These are phyloP conservation scores for Leptopilina boulardi DNA, from an alignment of 1,140 invertebrate genomes.

Conservation along the genomic window DNA sequence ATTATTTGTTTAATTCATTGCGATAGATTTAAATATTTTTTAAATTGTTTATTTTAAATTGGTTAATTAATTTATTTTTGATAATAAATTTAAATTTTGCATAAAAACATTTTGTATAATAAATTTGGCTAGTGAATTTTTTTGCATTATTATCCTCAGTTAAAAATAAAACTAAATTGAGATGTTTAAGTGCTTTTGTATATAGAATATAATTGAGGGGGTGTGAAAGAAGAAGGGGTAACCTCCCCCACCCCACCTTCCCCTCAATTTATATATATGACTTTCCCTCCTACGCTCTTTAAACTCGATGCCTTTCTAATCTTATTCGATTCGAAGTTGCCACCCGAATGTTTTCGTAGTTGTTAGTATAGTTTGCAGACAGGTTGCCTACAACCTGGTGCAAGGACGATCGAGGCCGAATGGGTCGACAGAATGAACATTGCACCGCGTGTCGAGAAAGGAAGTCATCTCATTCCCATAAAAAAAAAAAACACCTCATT, in stretches of 20 bases:
- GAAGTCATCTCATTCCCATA: background rate
- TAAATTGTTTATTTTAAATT: no score
- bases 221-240: background rate
- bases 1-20: no score
- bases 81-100: no score
- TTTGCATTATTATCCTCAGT: no score
- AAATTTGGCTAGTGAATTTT: no score
- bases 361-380: slow-evolving; percentile 67
- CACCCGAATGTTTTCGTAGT: slow-evolving; percentile 68
- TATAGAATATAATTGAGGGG: background rate
- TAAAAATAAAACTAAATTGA: no score
- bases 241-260: no score
- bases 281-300: slow-evolving; percentile 71
- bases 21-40: no score
- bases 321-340: slow-evolving; percentile 48
- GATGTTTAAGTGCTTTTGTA: background rate
- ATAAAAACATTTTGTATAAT: no score
- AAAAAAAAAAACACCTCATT: background rate
- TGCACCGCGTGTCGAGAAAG: background rate
- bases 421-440: slow-evolving; percentile 38
- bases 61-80: no score
- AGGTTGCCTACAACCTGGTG: slow-evolving; percentile 70
- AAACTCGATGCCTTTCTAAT: slow-evolving; percentile 67
- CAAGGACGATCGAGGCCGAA: slow-evolving; percentile 75
- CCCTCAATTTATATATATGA: no score